A percentile compares a stretch with the other conserved stretches of the same genome.
Conservation (phyloP, 2,888 invertebrate species). For the Agrochola lychnidis region DNA sequence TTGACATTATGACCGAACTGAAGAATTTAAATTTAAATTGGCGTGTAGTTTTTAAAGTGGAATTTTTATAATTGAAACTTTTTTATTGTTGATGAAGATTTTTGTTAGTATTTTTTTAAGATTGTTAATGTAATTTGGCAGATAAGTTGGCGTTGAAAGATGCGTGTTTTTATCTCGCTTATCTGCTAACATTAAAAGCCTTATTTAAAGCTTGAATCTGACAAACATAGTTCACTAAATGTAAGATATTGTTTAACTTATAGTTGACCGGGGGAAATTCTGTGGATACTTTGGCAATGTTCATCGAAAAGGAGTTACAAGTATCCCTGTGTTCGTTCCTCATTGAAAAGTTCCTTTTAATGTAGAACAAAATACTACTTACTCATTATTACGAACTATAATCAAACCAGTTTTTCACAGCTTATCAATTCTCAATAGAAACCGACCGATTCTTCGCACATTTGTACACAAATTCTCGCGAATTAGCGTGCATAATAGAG, state of each 20-base stretch:
- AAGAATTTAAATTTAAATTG: conserved; percentile 84
- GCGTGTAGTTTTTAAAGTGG: conserved; percentile 72
- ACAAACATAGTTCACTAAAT: conserved; percentile 48
- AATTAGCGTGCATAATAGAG: conserved; percentile 79
- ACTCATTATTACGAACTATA: background rate
- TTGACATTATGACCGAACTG: conserved; percentile 88
- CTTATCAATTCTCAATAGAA: conserved; percentile 17
- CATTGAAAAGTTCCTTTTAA: background rate
- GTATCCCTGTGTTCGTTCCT: background rate
- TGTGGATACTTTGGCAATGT: background rate
- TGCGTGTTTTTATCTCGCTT: conserved; percentile 32
- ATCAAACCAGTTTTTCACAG: background rate
- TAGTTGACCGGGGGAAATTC: background rate
- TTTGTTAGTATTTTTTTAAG: conserved; percentile 21
- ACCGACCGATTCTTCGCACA: conserved; percentile 54
- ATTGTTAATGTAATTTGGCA: conserved; percentile 41
- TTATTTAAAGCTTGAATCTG: conserved; percentile 4
- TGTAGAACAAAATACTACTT: background rate
- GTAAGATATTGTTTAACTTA: conserved; percentile 13
- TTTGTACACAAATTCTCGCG: conserved; percentile 78
- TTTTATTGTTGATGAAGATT: conserved; percentile 39
- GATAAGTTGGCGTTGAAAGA: conserved; percentile 17
- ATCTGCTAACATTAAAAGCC: conserved; percentile 36
- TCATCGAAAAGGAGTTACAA: background rate
- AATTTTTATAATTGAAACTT: conserved; percentile 58